A percentile compares a stretch with the other conserved stretches of the same genome.
phyloP scores from a whole-genome alignment of 2,797 vertebrate species.

The Muscicapa comitata region DNA sequence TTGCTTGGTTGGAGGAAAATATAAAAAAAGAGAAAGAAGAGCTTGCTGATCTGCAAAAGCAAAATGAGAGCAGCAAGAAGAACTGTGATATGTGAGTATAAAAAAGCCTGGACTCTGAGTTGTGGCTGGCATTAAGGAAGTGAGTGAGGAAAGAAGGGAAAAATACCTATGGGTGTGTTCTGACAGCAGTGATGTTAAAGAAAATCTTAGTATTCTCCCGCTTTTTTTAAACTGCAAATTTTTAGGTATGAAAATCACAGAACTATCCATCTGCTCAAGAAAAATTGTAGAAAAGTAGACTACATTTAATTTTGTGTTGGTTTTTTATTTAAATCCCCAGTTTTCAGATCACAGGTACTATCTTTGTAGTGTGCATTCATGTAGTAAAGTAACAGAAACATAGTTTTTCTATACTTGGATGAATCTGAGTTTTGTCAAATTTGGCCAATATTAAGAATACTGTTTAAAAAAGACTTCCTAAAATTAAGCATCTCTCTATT shows the following conservation, averaged over 20 bases:
- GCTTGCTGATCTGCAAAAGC: constrained; percentile 67
- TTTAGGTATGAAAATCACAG: background rate
- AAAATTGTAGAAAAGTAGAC: background rate
- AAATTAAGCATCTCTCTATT: background rate
- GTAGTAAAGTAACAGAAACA: background rate
- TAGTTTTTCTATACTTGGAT: background rate
- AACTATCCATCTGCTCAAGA: background rate
- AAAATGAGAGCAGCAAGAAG: constrained; percentile 61
- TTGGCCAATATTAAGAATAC: background rate
- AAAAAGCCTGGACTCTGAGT: background rate
- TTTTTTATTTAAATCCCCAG: background rate
- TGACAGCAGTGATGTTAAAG: background rate
- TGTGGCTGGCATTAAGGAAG: background rate
- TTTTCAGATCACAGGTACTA: background rate
- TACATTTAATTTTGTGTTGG: background rate
- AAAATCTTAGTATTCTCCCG: background rate
- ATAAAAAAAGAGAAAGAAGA: constrained; percentile 65
- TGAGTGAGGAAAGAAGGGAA: background rate
- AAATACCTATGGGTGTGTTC: background rate
- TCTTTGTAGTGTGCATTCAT: background rate
- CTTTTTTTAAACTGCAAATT: background rate
- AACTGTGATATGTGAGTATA: constrained; percentile 68
- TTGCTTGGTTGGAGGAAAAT: constrained; percentile 63
- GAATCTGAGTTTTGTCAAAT: background rate
- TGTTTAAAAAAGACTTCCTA: background rate